phyloP scores from a whole-genome alignment of 2,797 vertebrate species.

The Clamator glandarius region DNA sequence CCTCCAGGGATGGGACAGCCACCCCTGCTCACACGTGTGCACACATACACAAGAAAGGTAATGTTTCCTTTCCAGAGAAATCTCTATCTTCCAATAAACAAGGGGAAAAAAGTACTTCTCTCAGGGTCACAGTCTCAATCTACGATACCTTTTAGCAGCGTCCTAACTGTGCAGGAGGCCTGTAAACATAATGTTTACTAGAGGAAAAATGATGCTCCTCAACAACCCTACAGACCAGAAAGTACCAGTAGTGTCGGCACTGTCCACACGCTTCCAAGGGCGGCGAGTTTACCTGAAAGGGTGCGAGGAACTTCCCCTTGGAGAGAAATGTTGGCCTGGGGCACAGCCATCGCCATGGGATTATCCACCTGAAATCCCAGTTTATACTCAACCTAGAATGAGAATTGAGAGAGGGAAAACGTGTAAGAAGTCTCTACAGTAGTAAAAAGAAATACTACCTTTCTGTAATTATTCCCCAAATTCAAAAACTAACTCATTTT shows the following conservation, averaged over 20 bases:
- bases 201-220: not conserved
- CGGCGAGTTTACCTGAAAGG: slow-evolving; percentile 84
- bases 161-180: not conserved
- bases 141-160: not conserved
- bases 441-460: not conserved
- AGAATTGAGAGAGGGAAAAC: not conserved
- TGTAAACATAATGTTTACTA: not conserved
- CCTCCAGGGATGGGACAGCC: no score
- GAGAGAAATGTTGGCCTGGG: slow-evolving; percentile 90
- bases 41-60: fast-evolving
- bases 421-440: not conserved
- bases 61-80: not conserved
- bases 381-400: slow-evolving; percentile 90
- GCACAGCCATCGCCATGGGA: slow-evolving; percentile 88
- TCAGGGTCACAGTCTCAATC: not conserved
- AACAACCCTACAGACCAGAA: not conserved
- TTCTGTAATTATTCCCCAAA: not conserved
- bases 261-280: fast-evolving
- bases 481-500: not conserved
- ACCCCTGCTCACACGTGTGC: not conserved
- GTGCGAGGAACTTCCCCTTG: slow-evolving; percentile 91
- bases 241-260: not conserved
- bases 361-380: slow-evolving; percentile 94
- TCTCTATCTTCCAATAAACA: not conserved
- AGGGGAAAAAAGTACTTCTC: not conserved